Evolutionary conservation across 2,113 vertebrate genomes (phyloP).

Genomic region (Callospermophilus lateralis): DNA sequence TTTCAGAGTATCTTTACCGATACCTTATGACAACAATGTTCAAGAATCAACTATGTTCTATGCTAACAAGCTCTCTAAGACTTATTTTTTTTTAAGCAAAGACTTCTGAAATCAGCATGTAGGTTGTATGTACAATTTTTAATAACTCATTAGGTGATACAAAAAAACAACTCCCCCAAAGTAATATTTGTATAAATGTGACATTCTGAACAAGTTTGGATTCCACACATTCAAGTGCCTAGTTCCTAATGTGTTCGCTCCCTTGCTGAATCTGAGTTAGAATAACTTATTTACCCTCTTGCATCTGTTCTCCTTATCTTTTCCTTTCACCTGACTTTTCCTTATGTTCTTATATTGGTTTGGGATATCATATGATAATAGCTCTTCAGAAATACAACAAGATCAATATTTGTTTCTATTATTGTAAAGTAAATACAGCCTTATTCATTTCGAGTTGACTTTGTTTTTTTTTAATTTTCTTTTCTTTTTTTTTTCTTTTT

Average conservation of each 20-base stretch:
- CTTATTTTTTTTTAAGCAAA: not conserved
- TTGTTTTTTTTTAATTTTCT: too few species aligned
- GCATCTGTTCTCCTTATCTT: not conserved
- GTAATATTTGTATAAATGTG: not conserved
- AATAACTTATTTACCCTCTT: not conserved
- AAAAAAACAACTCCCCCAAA: not conserved
- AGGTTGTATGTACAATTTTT: not conserved
- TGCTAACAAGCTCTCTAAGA: not conserved
- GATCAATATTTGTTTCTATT: conserved; percentile 56
- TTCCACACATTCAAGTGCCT: not conserved
- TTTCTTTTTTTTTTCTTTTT: too few species aligned
- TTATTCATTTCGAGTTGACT: not conserved
- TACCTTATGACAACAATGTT: not conserved
- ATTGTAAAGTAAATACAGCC: conserved; percentile 31
- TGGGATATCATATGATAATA: not conserved
- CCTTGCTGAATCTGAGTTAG: not conserved
- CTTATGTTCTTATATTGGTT: not conserved
- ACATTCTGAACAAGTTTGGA: not conserved
- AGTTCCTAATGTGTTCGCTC: not conserved
- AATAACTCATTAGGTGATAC: not conserved
- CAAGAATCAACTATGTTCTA: not conserved
- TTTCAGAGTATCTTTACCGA: not conserved
- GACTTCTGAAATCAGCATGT: not conserved
- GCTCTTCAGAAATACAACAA: conserved; percentile 46
- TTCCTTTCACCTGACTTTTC: not conserved